These are phyloP conservation scores for Anolis apletophallus DNA, from an alignment of 2,797 vertebrate genomes.

Conservation along the genomic window DNA sequence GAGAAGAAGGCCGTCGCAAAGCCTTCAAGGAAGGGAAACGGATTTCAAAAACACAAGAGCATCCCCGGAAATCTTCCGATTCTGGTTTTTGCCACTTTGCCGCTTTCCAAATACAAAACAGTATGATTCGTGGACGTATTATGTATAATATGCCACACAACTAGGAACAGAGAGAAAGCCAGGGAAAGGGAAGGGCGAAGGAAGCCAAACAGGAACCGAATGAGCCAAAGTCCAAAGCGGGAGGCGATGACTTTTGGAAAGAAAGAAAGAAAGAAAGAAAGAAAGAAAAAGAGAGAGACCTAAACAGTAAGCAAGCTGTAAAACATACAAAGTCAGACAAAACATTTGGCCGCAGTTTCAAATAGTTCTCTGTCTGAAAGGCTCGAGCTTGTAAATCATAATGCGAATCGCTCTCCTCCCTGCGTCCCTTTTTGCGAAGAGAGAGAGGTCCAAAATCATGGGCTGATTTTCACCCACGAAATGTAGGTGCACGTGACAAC, in stretches of 20 bases:
- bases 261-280: neutral
- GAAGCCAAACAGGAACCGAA: constrained; percentile 35
- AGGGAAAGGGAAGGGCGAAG: neutral
- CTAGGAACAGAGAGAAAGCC: neutral
- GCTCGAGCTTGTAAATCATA: constrained; percentile 70
- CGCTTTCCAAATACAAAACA: neutral
- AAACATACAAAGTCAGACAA: constrained; percentile 75
- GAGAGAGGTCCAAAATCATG: too few species aligned
- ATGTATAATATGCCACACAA: too few species aligned
- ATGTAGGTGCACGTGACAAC: neutral
- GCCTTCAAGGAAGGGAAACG: neutral
- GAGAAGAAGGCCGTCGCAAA: neutral
- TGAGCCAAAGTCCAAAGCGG: constrained; percentile 38
- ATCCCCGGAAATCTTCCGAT: neutral
- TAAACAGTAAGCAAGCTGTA: constrained; percentile 73
- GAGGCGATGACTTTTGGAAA: constrained; percentile 43
- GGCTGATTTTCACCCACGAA: too few species aligned
- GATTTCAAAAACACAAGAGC: neutral
- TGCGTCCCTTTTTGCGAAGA: constrained; percentile 1
- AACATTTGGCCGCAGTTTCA: constrained; percentile 81
- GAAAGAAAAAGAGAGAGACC: neutral
- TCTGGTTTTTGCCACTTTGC: neutral
- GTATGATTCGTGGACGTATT: neutral
- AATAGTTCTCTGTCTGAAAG: constrained; percentile 80
- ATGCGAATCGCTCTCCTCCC: constrained; percentile 53